Evolutionary conservation across 2,113 vertebrate genomes (phyloP).

Genomic region (Pica pica): DNA sequence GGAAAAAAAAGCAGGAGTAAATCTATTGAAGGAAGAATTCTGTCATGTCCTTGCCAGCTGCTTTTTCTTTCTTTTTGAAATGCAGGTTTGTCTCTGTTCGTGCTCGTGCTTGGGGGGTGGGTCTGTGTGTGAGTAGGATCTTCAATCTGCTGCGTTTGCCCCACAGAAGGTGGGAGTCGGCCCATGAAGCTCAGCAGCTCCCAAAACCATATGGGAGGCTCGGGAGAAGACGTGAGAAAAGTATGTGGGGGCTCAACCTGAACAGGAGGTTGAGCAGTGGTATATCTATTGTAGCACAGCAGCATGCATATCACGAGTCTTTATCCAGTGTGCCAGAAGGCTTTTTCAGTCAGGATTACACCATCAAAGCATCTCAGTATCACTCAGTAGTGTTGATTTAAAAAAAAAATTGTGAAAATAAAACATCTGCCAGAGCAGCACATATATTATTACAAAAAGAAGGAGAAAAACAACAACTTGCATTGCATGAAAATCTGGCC

Average conservation of each 20-base stretch:
- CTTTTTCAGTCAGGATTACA: slow-evolving; percentile 18
- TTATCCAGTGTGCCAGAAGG: slow-evolving; percentile 30
- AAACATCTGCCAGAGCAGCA: slow-evolving; percentile 60
- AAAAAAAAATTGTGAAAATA: slow-evolving; percentile 52
- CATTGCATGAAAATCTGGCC: slow-evolving; percentile 51
- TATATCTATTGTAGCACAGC: slow-evolving; percentile 12
- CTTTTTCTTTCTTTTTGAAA: slow-evolving; percentile 7
- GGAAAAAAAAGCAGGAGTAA: neutral
- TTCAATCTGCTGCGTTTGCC: neutral
- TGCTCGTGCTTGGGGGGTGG: neutral
- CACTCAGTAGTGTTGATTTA: slow-evolving; percentile 51
- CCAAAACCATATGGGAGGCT: slow-evolving; percentile 19
- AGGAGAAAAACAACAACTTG: slow-evolving; percentile 15
- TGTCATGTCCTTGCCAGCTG: slow-evolving; percentile 37
- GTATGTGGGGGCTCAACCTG: neutral
- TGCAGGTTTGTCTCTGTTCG: neutral
- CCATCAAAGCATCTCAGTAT: slow-evolving; percentile 36
- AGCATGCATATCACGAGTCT: slow-evolving; percentile 29
- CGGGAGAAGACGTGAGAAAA: neutral
- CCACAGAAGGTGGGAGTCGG: slow-evolving; percentile 5
- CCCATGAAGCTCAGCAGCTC: slow-evolving; percentile 12
- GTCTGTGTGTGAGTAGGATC: neutral
- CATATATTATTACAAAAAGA: slow-evolving; percentile 41
- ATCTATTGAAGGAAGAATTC: slow-evolving; percentile 22
- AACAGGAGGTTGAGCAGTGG: slow-evolving; percentile 35